phyloP scores from a whole-genome alignment of 2,888 invertebrate genomes.

The Nipponacmea schrenckii region DNA sequence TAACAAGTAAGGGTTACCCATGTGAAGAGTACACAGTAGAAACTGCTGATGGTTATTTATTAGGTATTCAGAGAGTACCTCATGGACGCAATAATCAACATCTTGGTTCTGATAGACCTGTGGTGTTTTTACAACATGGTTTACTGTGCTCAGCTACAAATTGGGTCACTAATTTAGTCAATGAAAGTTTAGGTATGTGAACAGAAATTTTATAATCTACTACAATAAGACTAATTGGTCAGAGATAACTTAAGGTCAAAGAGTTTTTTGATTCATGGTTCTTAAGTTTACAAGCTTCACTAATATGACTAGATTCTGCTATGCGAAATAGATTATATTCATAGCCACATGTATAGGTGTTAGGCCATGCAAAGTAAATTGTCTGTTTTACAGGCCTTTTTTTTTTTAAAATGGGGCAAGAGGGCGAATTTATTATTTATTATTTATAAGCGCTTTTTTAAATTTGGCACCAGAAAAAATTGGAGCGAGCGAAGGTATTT shows the following conservation, averaged over 20 bases:
- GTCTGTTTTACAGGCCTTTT: too few species aligned
- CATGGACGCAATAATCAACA: constrained; percentile 58
- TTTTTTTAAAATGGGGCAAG: too few species aligned
- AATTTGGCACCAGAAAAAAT: too few species aligned
- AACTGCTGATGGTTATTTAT: constrained; percentile 85
- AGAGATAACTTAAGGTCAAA: not conserved
- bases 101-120: constrained; percentile 36
- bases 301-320: too few species aligned
- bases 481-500: too few species aligned
- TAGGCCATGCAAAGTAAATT: too few species aligned
- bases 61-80: constrained; percentile 84
- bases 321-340: too few species aligned
- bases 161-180: constrained; percentile 79
- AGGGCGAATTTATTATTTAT: too few species aligned
- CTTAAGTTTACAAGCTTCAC: too few species aligned
- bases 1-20: constrained; percentile 67
- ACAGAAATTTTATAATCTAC: not conserved
- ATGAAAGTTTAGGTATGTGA: constrained; percentile 73
- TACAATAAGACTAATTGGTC: not conserved
- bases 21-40: constrained; percentile 59
- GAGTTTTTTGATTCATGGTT: too few species aligned
- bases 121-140: constrained; percentile 72
- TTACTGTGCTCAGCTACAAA: constrained; percentile 81
- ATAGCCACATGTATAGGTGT: too few species aligned
- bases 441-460: too few species aligned